These are phyloP conservation scores for Corythucha ciliata DNA, from an alignment of 2,888 invertebrate genomes.

Conservation along the genomic window DNA sequence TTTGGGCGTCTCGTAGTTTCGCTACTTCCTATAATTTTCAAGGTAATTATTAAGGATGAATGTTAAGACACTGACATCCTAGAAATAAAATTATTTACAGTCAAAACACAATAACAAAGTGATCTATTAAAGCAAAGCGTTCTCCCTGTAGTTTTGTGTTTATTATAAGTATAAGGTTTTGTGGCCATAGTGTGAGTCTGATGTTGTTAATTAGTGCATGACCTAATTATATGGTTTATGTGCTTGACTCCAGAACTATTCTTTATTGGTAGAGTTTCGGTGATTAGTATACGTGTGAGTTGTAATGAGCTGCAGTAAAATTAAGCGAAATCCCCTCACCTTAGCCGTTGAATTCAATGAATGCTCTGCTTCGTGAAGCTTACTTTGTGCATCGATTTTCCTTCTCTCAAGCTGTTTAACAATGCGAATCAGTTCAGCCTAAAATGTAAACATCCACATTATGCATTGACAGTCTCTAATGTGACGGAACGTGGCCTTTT, in stretches of 20 bases:
- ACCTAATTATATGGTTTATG: too few species aligned
- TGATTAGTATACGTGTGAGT: too few species aligned
- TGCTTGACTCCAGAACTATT: too few species aligned
- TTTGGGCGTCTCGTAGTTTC: constrained; percentile 31
- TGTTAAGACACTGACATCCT: constrained; percentile 16
- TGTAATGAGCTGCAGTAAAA: too few species aligned
- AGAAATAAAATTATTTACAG: constrained; percentile 15
- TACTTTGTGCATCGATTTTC: constrained; percentile 34
- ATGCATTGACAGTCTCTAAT: background rate
- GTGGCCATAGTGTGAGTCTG: background rate
- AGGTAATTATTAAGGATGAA: constrained; percentile 24
- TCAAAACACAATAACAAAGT: background rate
- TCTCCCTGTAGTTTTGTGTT: too few species aligned
- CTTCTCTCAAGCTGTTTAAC: constrained; percentile 35
- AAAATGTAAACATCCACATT: constrained; percentile 10
- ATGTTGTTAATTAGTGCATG: background rate
- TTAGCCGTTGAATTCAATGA: constrained; percentile 33
- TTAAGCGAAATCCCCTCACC: constrained; percentile 18
- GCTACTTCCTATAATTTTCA: constrained; percentile 30
- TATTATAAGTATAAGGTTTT: too few species aligned
- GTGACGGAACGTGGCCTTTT: background rate
- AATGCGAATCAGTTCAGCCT: constrained; percentile 35
- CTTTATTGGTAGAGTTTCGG: too few species aligned
- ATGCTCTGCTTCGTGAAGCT: constrained; percentile 33
- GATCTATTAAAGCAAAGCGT: background rate